Evolutionary conservation across 1,140 invertebrate species (phyloP).

Genomic region (Rhyacophila brunnea): DNA sequence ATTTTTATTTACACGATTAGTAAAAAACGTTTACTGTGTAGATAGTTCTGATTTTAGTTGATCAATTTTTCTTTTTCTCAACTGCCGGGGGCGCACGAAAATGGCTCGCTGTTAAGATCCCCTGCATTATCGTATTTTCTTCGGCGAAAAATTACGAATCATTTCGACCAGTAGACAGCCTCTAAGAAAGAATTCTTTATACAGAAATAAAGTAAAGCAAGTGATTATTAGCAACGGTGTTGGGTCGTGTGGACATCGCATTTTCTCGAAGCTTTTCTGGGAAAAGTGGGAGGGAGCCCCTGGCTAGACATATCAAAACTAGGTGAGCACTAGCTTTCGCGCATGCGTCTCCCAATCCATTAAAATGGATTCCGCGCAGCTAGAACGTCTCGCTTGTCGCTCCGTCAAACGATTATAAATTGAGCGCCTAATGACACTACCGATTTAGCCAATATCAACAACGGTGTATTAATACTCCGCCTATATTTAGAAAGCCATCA

Average conservation of each 20-base stretch:
- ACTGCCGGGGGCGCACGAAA: too few species aligned
- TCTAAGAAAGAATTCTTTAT: too few species aligned
- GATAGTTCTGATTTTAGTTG: too few species aligned
- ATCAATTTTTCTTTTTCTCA: too few species aligned
- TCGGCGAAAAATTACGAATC: too few species aligned
- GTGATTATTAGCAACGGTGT: too few species aligned
- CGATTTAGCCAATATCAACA: conserved; percentile 9
- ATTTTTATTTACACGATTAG: too few species aligned
- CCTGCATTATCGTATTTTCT: too few species aligned
- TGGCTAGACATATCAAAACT: conserved; percentile 37
- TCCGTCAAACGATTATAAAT: conserved; percentile 16
- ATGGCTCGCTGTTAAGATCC: too few species aligned
- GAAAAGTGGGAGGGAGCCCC: not conserved
- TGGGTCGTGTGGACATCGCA: conserved; percentile 37
- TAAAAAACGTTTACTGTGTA: too few species aligned
- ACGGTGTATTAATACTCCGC: conserved; percentile 11
- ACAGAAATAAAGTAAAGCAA: too few species aligned
- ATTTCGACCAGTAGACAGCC: too few species aligned
- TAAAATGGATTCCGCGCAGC: conserved; percentile 48
- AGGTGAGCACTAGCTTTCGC: conserved; percentile 34
- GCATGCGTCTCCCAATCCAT: conserved; percentile 42
- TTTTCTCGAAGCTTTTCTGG: not conserved
- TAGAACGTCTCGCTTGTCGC: conserved; percentile 41
- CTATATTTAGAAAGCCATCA: conserved; percentile 11
- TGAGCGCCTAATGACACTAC: conserved; percentile 12